These are phyloP conservation scores for Dryobota labecula DNA, from an alignment of 2,888 invertebrate genomes.

Conservation along the genomic window DNA sequence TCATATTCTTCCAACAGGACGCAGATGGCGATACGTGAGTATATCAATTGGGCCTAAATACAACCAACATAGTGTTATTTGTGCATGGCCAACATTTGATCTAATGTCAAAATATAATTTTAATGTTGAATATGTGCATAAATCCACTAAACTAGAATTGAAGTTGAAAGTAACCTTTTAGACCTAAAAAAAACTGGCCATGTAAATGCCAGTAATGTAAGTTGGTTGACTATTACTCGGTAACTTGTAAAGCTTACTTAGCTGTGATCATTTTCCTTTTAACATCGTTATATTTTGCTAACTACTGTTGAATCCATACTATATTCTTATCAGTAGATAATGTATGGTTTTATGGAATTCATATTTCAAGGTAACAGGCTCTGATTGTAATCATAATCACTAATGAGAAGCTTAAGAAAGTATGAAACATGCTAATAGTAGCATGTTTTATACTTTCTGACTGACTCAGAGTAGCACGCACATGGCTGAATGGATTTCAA, in stretches of 20 bases:
- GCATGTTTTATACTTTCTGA: neutral
- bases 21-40: constrained; percentile 97
- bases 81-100: constrained; percentile 15
- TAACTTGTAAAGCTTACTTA: no score
- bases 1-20: constrained; percentile 94
- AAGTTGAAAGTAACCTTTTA: neutral
- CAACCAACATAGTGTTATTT: neutral
- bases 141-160: neutral
- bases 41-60: neutral
- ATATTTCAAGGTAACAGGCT: constrained; percentile 2
- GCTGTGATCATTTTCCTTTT: no score
- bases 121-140: neutral
- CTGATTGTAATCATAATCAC: neutral
- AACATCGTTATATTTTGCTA: no score
- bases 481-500: neutral
- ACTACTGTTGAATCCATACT: constrained; percentile 1
- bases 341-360: neutral
- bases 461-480: neutral
- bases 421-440: neutral
- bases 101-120: constrained; percentile 8
- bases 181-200: no score
- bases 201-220: no score
- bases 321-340: constrained; percentile 7
- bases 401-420: no score
- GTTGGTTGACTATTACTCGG: no score